Conservation (phyloP, 1,140 invertebrate genomes). For the Plectrocnemia conspersa region DNA sequence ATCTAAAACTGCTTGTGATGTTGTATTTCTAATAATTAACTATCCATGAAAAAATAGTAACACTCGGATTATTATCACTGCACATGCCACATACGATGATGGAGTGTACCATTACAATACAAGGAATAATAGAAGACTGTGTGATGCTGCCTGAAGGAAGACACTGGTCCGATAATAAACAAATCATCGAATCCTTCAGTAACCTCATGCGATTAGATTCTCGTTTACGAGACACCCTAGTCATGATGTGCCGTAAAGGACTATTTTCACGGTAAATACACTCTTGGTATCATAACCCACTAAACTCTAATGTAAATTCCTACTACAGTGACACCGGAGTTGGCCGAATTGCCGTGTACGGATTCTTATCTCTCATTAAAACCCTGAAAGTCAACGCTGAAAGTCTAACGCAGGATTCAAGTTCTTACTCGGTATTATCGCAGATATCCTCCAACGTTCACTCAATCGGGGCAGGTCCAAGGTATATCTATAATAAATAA, state of each 20-base stretch:
- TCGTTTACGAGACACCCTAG: constrained; percentile 18
- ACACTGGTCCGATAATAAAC: constrained; percentile 11
- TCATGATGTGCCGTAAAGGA: constrained; percentile 29
- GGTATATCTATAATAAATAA: constrained; percentile 13
- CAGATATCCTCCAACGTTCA: constrained; percentile 42
- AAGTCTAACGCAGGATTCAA: constrained; percentile 21
- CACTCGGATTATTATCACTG: too few relatives aligned
- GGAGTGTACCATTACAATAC: constrained; percentile 5
- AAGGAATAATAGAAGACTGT: constrained; percentile 20
- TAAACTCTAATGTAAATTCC: too few relatives aligned
- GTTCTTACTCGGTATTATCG: constrained; percentile 40
- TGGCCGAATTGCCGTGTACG: constrained; percentile 53
- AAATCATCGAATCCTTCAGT: constrained; percentile 7
- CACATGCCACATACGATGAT: constrained; percentile 15
- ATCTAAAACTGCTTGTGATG: too few relatives aligned
- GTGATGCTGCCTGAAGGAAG: constrained; percentile 11
- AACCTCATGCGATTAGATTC: constrained; percentile 9
- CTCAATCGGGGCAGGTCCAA: constrained; percentile 9
- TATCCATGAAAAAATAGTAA: too few relatives aligned
- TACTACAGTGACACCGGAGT: constrained; percentile 42
- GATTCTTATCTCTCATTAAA: constrained; percentile 53
- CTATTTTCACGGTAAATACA: constrained; percentile 25
- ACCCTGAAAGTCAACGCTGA: constrained; percentile 41
- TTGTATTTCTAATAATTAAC: too few relatives aligned
- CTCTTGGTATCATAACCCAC: too few relatives aligned